Base-by-base conservation (phyloP, 2,113 vertebrate genomes). In the Mastomys natalensis region DNA sequence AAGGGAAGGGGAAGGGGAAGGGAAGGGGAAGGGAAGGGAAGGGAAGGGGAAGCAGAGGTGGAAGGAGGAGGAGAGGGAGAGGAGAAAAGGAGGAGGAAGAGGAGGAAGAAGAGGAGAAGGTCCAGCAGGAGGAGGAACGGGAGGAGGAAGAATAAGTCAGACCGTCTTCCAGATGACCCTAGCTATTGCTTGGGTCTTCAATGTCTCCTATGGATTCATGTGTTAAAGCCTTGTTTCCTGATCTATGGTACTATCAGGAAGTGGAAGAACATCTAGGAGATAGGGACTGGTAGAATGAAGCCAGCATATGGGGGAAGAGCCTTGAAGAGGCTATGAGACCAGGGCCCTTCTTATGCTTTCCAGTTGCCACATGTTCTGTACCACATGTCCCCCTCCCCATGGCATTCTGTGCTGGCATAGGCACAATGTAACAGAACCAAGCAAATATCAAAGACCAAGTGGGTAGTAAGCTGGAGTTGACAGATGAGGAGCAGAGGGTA, bases 1-100 rank as follows among this genome's bases (percentile, higher is more conserved):
- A 9, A 34, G 15, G 34, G 7, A 8, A 9, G 8, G 8, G 5
- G 1, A 8, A 51, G 8, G 48, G 37, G 3, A 4, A 37, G n/a
- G n/a, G n/a, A n/a, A n/a, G n/a, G n/a, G n/a, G 45, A 48, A 48
- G 45, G 45, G 3, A 3, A 48, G 45, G 45, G 7, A 48, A 48
- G 7, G 45, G 21, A 7, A 60, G 58, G 6, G 11, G 26, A 17
- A 22, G 24, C 7, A 62, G 31, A 29, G n/a, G 37, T 48, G 45
- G 45, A 9, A 5, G 31, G 66, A 37, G 3, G 16, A 34, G 15
- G 34, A 16, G 8, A 9, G 8, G 8, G 5, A 9, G 8, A 51
- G 8, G 48, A 53, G 3, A 4, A 37, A 51, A 7, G 22, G 15
- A 31, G 24, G 0, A 9, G 8, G 7, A 43, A 6, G 19, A 12